A percentile compares a stretch with the other conserved stretches of the same genome.
phyloP scores from a whole-genome alignment of 2,797 vertebrate species.

The Zalophus californianus region DNA sequence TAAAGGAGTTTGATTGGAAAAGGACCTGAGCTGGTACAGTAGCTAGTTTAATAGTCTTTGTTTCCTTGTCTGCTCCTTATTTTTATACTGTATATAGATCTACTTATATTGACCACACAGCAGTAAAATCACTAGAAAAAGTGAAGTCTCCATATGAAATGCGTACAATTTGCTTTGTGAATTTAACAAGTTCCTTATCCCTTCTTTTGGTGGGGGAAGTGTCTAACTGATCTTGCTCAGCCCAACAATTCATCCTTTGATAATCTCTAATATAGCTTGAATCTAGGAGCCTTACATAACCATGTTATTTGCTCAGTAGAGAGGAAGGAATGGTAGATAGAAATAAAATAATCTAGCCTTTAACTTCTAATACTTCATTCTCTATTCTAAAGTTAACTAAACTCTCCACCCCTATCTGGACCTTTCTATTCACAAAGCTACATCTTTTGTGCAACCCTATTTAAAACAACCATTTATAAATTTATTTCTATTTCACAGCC shows the following conservation, averaged over 20 bases:
- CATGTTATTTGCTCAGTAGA: conserved; percentile 48
- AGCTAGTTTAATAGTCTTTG: conserved; percentile 1
- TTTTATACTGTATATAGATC: neutral
- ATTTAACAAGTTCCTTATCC: conserved; percentile 38
- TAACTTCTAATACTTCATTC: conserved; percentile 23
- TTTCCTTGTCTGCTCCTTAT: conserved; percentile 24
- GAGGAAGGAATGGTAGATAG: neutral
- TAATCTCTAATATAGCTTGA: conserved; percentile 34
- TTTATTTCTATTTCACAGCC: conserved; percentile 23
- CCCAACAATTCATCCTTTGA: conserved; percentile 40
- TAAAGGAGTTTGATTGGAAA: neutral
- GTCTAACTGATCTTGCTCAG: neutral
- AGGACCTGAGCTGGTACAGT: neutral
- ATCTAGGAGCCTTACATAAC: conserved; percentile 7
- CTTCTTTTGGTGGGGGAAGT: neutral
- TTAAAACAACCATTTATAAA: conserved; percentile 62
- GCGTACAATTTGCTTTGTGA: neutral
- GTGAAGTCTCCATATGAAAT: conserved; percentile 53
- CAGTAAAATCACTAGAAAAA: conserved; percentile 28
- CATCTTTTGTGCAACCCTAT: conserved; percentile 26
- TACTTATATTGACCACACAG: neutral
- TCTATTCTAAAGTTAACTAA: conserved; percentile 55
- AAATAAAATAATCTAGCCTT: conserved; percentile 56
- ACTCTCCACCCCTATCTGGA: neutral
- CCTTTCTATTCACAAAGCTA: conserved; percentile 36